A percentile compares a stretch with the other conserved stretches of the same genome.
These are phyloP conservation scores for Cyphomyrmex costatus DNA, from an alignment of 1,140 invertebrate species.

Conservation along the genomic window DNA sequence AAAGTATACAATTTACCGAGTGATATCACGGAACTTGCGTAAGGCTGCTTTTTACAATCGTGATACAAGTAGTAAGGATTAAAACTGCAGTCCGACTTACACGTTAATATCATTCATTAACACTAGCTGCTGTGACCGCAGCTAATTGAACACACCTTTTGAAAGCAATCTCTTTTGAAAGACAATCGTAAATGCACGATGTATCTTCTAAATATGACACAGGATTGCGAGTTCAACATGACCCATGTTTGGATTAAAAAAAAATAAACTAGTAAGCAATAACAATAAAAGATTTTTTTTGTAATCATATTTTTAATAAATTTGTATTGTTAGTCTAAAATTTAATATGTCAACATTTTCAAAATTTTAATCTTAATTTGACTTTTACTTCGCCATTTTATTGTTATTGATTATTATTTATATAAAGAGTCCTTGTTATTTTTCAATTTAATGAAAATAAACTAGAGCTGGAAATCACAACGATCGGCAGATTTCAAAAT, in stretches of 20 bases:
- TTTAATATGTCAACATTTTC: too few relatives aligned
- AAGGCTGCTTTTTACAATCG: background rate
- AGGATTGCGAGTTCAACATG: background rate
- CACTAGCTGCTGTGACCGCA: conserved; percentile 5
- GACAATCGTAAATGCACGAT: conserved; percentile 52
- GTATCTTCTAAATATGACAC: conserved; percentile 45
- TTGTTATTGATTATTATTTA: too few relatives aligned
- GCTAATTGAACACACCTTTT: conserved; percentile 65
- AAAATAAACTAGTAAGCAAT: conserved; percentile 7
- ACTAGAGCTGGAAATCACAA: background rate
- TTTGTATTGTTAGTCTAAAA: too few relatives aligned
- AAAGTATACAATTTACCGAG: conserved; percentile 5
- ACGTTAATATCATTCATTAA: conserved; percentile 61
- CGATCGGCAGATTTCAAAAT: conserved; percentile 22
- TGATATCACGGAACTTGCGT: conserved; percentile 12
- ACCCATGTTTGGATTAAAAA: background rate
- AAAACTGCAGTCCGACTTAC: conserved; percentile 6
- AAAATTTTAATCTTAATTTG: too few relatives aligned
- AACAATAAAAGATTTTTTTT: too few relatives aligned
- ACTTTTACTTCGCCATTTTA: too few relatives aligned
- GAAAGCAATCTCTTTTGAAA: background rate
- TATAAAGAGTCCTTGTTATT: too few relatives aligned
- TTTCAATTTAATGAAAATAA: too few relatives aligned
- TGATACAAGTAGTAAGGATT: conserved; percentile 22
- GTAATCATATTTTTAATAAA: too few relatives aligned